Percentiles rank a stretch among this genome's conserved stretches.
Conservation (phyloP, 2,797 vertebrate species). For the Galaxias olidus region DNA sequence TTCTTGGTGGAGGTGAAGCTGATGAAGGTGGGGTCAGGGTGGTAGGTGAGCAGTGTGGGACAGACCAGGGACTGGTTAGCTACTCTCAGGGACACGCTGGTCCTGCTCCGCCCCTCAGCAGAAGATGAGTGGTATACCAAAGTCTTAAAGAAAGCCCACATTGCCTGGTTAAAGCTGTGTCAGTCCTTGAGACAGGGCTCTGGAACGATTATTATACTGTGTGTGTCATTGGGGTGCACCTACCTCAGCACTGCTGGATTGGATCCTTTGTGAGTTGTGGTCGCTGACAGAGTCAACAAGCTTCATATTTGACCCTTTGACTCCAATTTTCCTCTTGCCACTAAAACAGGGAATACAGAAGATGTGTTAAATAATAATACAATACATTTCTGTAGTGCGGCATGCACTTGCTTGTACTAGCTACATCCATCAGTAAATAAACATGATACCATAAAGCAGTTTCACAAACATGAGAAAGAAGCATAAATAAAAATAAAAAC, state of each 20-base stretch:
- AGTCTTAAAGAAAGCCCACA: conserved; percentile 29
- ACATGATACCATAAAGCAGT: too few species aligned
- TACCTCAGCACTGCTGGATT: conserved; percentile 22
- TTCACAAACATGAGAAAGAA: too few species aligned
- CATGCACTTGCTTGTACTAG: too few species aligned
- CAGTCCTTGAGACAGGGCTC: not conserved
- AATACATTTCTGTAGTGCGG: too few species aligned
- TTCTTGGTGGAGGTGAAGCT: conserved; percentile 59
- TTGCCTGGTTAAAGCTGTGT: not conserved
- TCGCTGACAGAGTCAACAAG: conserved; percentile 77
- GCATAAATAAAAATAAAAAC: too few species aligned
- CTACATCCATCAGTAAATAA: too few species aligned
- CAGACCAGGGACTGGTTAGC: conserved; percentile 75
- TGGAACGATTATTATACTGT: too few species aligned
- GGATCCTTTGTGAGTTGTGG: not conserved
- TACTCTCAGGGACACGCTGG: conserved; percentile 66
- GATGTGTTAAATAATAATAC: conserved; percentile 4
- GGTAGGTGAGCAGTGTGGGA: conserved; percentile 66
- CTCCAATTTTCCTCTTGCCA: conserved; percentile 79
- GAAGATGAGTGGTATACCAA: conserved; percentile 44
- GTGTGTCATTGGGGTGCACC: not conserved
- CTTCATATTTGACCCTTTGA: conserved; percentile 78
- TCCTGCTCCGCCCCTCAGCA: not conserved
- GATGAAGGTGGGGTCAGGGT: conserved; percentile 82
- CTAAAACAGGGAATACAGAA: conserved; percentile 59